Percentiles rank a stretch among this genome's conserved stretches.
Evolutionary conservation across 2,113 vertebrate species (phyloP).

Genomic region (Salminus brasiliensis): DNA sequence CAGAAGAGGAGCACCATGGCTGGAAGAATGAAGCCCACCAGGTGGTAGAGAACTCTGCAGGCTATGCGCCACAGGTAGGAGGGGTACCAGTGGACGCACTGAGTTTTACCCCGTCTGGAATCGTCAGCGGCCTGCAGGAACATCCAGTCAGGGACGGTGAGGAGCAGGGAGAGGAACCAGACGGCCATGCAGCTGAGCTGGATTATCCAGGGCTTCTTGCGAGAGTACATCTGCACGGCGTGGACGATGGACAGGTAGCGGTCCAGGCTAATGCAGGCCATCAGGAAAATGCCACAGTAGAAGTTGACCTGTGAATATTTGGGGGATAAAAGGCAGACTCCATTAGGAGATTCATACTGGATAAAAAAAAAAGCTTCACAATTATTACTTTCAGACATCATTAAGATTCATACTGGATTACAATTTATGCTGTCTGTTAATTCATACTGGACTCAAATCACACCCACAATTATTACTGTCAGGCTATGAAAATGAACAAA

Average conservation of each 20-base stretch:
- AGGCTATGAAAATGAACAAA: no score
- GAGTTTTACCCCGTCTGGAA: constrained; percentile 48
- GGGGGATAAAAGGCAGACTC: not conserved
- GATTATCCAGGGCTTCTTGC: constrained; percentile 64
- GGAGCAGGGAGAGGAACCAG: constrained; percentile 80
- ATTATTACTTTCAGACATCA: no score
- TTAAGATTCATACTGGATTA: no score
- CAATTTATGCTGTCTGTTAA: no score
- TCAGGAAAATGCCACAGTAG: constrained; percentile 86
- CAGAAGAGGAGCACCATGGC: constrained; percentile 79
- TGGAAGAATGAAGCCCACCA: constrained; percentile 80
- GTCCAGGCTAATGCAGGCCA: constrained; percentile 88
- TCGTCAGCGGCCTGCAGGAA: constrained; percentile 59
- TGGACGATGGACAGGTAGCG: constrained; percentile 88
- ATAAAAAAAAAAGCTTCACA: no score
- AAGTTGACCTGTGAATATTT: constrained; percentile 79
- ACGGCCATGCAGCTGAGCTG: constrained; percentile 74
- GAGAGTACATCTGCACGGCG: constrained; percentile 85
- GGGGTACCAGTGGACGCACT: constrained; percentile 70
- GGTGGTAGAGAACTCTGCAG: constrained; percentile 73
- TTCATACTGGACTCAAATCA: no score
- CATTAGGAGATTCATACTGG: not conserved
- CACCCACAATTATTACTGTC: no score
- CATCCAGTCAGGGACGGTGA: constrained; percentile 82
- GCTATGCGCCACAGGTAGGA: constrained; percentile 43